phyloP scores from a whole-genome alignment of 1,140 invertebrate species.

The Chionoecetes opilio region DNA sequence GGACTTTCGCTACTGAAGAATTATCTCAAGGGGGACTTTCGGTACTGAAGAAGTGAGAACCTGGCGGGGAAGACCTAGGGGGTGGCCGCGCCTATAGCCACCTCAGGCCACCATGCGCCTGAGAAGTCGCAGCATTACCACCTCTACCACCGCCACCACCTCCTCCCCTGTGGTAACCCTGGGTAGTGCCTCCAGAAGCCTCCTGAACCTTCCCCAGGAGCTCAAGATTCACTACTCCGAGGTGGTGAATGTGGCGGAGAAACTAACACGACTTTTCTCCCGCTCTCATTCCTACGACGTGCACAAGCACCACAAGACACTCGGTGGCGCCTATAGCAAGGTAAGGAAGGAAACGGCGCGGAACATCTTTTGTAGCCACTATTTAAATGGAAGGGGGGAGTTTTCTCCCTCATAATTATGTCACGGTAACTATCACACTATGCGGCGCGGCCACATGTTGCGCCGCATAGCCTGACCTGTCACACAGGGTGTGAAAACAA shows the following conservation, averaged over 20 bases:
- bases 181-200: conserved; percentile 82
- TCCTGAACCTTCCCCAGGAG: conserved; percentile 67
- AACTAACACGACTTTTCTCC: conserved; percentile 87
- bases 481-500: too few relatives aligned
- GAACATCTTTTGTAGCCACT: neutral
- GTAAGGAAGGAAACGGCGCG: too few relatives aligned
- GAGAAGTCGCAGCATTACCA: conserved; percentile 69
- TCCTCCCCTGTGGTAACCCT: conserved; percentile 45
- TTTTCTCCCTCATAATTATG: too few relatives aligned
- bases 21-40: neutral
- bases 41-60: neutral
- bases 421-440: neutral
- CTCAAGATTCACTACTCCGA: conserved; percentile 79
- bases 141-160: conserved; percentile 45
- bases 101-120: conserved; percentile 68
- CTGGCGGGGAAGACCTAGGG: neutral
- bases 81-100: neutral
- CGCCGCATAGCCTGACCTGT: too few relatives aligned
- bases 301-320: conserved; percentile 88
- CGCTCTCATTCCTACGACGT: conserved; percentile 90
- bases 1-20: too few relatives aligned
- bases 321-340: conserved; percentile 83
- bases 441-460: too few relatives aligned
- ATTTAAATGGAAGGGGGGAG: neutral
- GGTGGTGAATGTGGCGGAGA: conserved; percentile 87